phyloP scores from a whole-genome alignment of 2,113 vertebrate species.

The Anthoscopus minutus region DNA sequence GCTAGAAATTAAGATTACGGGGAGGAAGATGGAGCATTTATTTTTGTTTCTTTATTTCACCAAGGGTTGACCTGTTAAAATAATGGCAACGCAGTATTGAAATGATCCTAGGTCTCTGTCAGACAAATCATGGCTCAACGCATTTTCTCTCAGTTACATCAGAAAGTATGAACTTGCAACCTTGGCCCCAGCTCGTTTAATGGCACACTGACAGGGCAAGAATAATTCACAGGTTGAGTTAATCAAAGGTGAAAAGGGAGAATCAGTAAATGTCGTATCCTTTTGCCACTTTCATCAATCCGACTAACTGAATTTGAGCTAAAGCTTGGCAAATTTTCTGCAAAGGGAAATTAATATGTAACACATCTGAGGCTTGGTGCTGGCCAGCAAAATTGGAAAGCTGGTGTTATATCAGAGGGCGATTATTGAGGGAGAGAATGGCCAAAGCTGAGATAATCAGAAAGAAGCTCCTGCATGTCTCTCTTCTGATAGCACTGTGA shows the following conservation, averaged over 20 bases:
- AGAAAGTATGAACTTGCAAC: conserved; percentile 68
- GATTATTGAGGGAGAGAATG: conserved; percentile 85
- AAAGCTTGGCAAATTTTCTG: conserved; percentile 86
- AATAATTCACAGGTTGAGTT: conserved; percentile 86
- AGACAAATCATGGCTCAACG: conserved; percentile 60
- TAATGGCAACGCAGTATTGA: conserved; percentile 47
- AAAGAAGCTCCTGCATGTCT: conserved; percentile 83
- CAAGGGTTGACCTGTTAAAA: conserved; percentile 42
- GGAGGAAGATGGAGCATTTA: not conserved
- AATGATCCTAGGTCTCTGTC: conserved; percentile 63
- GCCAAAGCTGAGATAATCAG: conserved; percentile 83
- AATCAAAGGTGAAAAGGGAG: conserved; percentile 99
- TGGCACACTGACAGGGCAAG: conserved; percentile 86
- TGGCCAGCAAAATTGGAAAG: conserved; percentile 83
- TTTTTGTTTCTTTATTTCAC: conserved; percentile 20
- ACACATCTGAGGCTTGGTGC: conserved; percentile 87
- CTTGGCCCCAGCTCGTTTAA: conserved; percentile 71
- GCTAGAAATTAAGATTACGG: not conserved
- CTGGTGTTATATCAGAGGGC: conserved; percentile 76
- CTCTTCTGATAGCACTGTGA: conserved; percentile 73
- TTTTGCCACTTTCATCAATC: conserved; percentile 99
- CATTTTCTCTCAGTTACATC: conserved; percentile 63
- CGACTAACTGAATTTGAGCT: conserved; percentile 95
- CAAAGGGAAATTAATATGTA: conserved; percentile 97
- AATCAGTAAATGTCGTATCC: conserved; percentile 97